Percentiles rank a stretch among this genome's conserved stretches.
Conservation (phyloP, 1,140 invertebrate genomes). For the Pentalonia nigronervosa region DNA sequence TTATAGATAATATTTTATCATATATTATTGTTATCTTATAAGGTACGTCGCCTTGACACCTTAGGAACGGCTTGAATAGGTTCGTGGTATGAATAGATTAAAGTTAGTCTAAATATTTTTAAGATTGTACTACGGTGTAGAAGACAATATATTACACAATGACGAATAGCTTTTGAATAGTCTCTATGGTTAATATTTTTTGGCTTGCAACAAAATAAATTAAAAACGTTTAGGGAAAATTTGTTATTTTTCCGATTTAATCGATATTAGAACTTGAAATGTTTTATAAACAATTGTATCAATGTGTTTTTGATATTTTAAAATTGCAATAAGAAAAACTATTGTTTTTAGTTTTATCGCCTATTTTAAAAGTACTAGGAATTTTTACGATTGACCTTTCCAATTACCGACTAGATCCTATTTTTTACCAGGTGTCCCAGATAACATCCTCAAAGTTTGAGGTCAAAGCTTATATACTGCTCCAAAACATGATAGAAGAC, state of each 20-base stretch:
- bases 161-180: not conserved
- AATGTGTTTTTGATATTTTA: too few relatives aligned
- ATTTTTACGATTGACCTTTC: too few relatives aligned
- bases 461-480: not conserved
- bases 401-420: too few relatives aligned
- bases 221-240: not conserved
- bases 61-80: too few relatives aligned
- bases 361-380: not conserved
- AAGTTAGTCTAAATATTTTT: too few relatives aligned
- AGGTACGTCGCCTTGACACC: too few relatives aligned
- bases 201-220: not conserved
- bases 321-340: too few relatives aligned
- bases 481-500: not conserved
- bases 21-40: too few relatives aligned
- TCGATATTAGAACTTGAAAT: not conserved
- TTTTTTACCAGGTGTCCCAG: too few relatives aligned
- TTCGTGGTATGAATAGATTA: too few relatives aligned
- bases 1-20: too few relatives aligned
- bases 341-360: not conserved
- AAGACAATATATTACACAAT: not conserved
- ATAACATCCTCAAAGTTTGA: not conserved
- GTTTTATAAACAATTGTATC: not conserved
- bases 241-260: not conserved
- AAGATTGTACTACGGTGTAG: too few relatives aligned
- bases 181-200: not conserved